A percentile compares a stretch with the other conserved stretches of the same genome.
These are phyloP conservation scores for Griposia aprilina DNA, from an alignment of 2,888 invertebrate genomes.

Conservation along the genomic window DNA sequence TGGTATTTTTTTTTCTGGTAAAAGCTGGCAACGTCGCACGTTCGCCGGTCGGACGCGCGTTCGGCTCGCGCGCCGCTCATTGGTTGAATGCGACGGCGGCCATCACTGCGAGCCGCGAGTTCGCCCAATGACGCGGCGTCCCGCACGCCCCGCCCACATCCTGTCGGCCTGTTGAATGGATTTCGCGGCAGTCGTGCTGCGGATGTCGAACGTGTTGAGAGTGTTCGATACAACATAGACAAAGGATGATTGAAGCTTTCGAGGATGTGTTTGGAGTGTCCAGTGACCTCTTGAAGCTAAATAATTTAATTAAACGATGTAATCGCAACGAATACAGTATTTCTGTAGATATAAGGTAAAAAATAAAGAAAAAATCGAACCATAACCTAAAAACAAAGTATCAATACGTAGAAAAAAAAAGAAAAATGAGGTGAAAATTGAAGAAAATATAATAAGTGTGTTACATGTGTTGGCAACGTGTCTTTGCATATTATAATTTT, in stretches of 20 bases:
- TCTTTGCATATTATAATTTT: conserved; percentile 29
- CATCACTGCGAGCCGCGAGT: conserved; percentile 83
- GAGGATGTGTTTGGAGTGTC: conserved; percentile 68
- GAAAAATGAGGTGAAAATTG: conserved; percentile 41
- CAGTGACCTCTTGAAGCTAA: conserved; percentile 65
- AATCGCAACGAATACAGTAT: conserved; percentile 48
- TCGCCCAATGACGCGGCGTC: conserved; percentile 87
- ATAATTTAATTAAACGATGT: conserved; percentile 31
- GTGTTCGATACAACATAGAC: conserved; percentile 67
- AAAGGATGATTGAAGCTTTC: conserved; percentile 64
- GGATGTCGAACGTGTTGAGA: conserved; percentile 73
- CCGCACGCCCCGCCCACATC: conserved; percentile 90
- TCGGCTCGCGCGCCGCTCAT: conserved; percentile 88
- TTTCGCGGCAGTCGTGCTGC: conserved; percentile 85
- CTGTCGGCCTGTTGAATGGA: conserved; percentile 87
- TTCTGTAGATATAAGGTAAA: conserved; percentile 38
- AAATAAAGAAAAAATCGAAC: not conserved
- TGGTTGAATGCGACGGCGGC: conserved; percentile 89
- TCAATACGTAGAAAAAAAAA: conserved; percentile 10
- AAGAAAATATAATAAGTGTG: conserved; percentile 52
- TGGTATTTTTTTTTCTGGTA: conserved; percentile 88
- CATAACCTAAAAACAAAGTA: conserved; percentile 27
- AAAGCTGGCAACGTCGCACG: conserved; percentile 89
- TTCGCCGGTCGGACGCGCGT: conserved; percentile 88
- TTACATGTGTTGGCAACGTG: conserved; percentile 63